A percentile compares a stretch with the other conserved stretches of the same genome.
These are phyloP conservation scores for Atrina japonica DNA, from an alignment of 2,888 invertebrate genomes.

Conservation along the genomic window DNA sequence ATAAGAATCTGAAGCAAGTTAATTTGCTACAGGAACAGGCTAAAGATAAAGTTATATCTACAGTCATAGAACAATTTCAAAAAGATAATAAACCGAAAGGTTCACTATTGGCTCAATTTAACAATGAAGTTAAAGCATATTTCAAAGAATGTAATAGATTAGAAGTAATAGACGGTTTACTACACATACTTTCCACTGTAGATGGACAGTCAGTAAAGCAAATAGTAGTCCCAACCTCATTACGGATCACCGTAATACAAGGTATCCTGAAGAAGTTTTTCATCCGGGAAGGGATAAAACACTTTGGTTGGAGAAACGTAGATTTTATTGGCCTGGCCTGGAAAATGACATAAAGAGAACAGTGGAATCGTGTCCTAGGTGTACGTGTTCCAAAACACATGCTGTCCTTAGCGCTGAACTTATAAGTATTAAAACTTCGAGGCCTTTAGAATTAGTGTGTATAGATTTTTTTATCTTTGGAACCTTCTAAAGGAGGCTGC, in stretches of 20 bases:
- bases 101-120: no score
- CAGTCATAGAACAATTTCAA: no score
- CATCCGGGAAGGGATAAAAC: slow-evolving; percentile 9
- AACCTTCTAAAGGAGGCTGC: slow-evolving; percentile 19
- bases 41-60: no score
- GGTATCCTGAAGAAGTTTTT: slow-evolving; percentile 6
- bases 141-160: slow-evolving; percentile 18
- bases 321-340: slow-evolving; percentile 9
- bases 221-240: slow-evolving; percentile 17
- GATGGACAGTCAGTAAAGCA: slow-evolving; percentile 9
- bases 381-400: slow-evolving; percentile 24
- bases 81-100: no score
- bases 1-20: no score
- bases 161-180: slow-evolving; percentile 9
- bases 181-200: slow-evolving; percentile 13
- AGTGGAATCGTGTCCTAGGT: slow-evolving; percentile 12
- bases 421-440: slow-evolving; percentile 18
- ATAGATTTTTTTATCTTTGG: slow-evolving; percentile 35
- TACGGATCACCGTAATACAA: slow-evolving; percentile 7
- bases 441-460: slow-evolving; percentile 38
- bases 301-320: not conserved
- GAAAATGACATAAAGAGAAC: not conserved
- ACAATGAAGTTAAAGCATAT: no score
- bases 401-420: slow-evolving; percentile 18
- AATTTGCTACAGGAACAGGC: no score